Conservation (phyloP, 2,888 invertebrate species). For the Monochamus alternatus region DNA sequence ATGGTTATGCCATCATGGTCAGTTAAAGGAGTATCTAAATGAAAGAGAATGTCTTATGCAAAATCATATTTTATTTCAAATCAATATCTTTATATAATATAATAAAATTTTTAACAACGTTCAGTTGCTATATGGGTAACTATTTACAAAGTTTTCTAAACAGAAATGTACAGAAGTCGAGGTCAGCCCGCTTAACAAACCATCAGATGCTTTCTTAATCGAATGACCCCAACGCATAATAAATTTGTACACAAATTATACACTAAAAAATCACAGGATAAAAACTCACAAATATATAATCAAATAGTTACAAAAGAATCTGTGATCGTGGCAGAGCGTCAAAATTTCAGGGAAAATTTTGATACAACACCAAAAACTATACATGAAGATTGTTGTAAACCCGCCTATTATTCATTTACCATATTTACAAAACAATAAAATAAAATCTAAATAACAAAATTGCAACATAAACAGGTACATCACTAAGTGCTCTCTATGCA, state of each 20-base stretch:
- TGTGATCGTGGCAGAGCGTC: conserved; percentile 58
- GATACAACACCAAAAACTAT: conserved; percentile 44
- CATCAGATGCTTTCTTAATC: conserved; percentile 50
- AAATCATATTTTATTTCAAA: conserved; percentile 61
- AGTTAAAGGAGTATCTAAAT: conserved; percentile 15
- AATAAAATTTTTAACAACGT: conserved; percentile 67
- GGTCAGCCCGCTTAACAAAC: conserved; percentile 52
- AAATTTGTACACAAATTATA: conserved; percentile 62
- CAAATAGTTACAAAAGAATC: conserved; percentile 55
- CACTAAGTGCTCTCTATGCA: conserved; percentile 63
- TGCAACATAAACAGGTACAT: conserved; percentile 71
- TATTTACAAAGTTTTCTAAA: conserved; percentile 67
- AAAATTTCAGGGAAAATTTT: conserved; percentile 49
- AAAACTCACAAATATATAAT: conserved; percentile 66
- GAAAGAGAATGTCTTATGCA: conserved; percentile 26
- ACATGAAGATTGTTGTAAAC: conserved; percentile 52
- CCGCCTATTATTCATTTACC: conserved; percentile 56
- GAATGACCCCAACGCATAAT: conserved; percentile 55
- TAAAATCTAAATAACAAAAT: conserved; percentile 69
- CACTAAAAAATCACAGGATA: conserved; percentile 69
- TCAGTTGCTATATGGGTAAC: conserved; percentile 67
- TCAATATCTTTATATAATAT: conserved; percentile 64
- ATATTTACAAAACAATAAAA: conserved; percentile 67
- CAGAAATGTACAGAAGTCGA: conserved; percentile 65
- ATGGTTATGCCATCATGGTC: background rate